Base-by-base conservation (phyloP, 2,888 invertebrate species). In the Lamproptera curius region DNA sequence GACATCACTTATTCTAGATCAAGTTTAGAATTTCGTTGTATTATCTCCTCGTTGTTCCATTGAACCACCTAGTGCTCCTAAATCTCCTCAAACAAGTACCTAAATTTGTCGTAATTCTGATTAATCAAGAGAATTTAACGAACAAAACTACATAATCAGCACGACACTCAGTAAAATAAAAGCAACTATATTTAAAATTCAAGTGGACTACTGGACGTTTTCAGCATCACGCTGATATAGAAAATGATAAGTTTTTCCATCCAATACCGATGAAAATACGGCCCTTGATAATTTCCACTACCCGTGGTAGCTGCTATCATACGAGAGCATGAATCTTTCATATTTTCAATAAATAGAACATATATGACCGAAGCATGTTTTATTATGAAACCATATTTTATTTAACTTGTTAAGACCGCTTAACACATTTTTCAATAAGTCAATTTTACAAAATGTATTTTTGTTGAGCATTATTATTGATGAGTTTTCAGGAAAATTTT, bases 1-100 rank as follows among this genome's bases (percentile, higher is more conserved):
- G 31, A 31, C 31, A 31, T 31, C 31, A 31, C n/a, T 31, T 31
- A 31, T 31, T 31, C 31, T 31, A 9, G 31, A 31, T 31, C 31
- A 31, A 31, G 31, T 31, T 31, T 31, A 6, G 31, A 31, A 31
- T 31, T 31, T n/a, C 31, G 31, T n/a, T 31, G 11, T 31, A 31
- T n/a, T n/a, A 31, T 31, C 31, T 31, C 31, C 31, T 31, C 31
- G 31, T 31, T 31, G 31, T 9, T 31, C 31, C 31, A 31, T 31
- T 31, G 31, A 31, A n/a, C 31, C 31, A n/a, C 31, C 31, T 31
- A 31, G 31, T 31, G 31, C 5, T 31, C 31, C 31, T 31, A 6
- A 31, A 31, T 31, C 31, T 31, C 31, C 31, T 31, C 31, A 31
- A 31, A 31, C n/a, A 31, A 31, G 31, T 31, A 31, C 31, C 31